phyloP scores from a whole-genome alignment of 2,888 invertebrate species.

The Watsonalla binaria region DNA sequence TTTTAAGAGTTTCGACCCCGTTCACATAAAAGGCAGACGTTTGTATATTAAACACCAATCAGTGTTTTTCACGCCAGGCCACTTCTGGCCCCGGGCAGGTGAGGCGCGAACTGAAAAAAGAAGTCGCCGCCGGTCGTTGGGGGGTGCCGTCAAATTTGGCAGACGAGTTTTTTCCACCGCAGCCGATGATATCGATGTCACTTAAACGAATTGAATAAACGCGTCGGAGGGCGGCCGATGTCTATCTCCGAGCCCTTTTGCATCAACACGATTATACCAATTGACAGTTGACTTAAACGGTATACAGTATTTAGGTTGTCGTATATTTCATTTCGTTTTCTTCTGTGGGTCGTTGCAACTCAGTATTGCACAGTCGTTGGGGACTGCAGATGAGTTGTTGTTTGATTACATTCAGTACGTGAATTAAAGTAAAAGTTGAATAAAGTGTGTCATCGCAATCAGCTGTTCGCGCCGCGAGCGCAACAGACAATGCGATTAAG shows the following conservation, averaged over 20 bases:
- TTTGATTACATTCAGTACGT: constrained; percentile 30
- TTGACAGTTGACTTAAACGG: not conserved
- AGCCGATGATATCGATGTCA: constrained; percentile 74
- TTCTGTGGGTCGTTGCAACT: too few relatives aligned
- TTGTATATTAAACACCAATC: constrained; percentile 63
- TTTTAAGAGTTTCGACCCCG: constrained; percentile 30
- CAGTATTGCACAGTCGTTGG: not conserved
- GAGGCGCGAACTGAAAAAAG: constrained; percentile 68
- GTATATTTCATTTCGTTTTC: not conserved
- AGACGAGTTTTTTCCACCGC: constrained; percentile 71
- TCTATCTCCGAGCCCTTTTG: constrained; percentile 37
- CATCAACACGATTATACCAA: constrained; percentile 8
- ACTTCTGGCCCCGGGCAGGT: constrained; percentile 59
- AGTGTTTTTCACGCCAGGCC: constrained; percentile 55
- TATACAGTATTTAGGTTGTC: not conserved
- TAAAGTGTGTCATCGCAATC: constrained; percentile 69
- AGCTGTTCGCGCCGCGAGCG: constrained; percentile 75
- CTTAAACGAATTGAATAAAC: constrained; percentile 77
- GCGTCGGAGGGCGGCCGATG: constrained; percentile 55
- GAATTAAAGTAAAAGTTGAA: constrained; percentile 61
- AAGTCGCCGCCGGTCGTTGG: constrained; percentile 36
- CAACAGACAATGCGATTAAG: constrained; percentile 80
- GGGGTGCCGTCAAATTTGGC: constrained; percentile 60
- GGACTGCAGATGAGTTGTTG: constrained; percentile 11
- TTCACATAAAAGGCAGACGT: constrained; percentile 43